Evolutionary conservation across 2,797 vertebrate genomes (phyloP), one percentile per base, ranked within the genome.

Genomic region (Meriones psammophilus): DNA sequence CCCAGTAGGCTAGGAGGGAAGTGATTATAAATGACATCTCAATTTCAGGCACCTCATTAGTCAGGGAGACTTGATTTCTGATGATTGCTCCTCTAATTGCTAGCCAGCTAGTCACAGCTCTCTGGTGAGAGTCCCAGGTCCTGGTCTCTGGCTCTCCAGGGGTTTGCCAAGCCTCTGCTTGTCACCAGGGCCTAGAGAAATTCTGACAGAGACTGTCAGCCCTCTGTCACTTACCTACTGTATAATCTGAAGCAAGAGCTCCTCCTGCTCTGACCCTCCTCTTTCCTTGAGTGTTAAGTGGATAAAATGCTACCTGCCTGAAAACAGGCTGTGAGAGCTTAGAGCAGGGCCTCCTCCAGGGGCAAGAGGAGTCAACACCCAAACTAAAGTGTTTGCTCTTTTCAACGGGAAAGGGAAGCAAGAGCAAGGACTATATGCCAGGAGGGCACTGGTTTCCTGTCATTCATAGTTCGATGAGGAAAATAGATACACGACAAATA

Each of bases 31-130:
- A 42, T 1, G 0, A 95, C 94, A 73, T 94, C 78, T 97, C 92
- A 96, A 91, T 96, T 92, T 96, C 56, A 46, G 90, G 84, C 62
- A 92, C 78, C 92, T 89, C n/a, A 69, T 97, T 97, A 95, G 93
- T 96, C 73, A 92, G 58, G 68, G 54, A 9, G 50, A 89, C 58
- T 89, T 97, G 89, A 95, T 95, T 94, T 95, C 93, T 0, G 1
- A 71, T 93, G 85, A 95, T 73, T 83, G 68, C 69, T 94, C 88
- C 81, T 88, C 74, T 95, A 96, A 96, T 77, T 79, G 62, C 64
- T 81, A 33, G 3, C 33, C 22, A 81, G 36, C 58, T 18, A n/a
- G 73, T 80, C 71, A 4, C 3, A 66, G 56, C 76, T 95, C n/a
- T 94, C 87, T 68, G 62, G 26, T 3, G 42, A 73, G 5, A 85